Conservation (phyloP, 2,797 vertebrate genomes). For the Semaprochilodus insignis region DNA sequence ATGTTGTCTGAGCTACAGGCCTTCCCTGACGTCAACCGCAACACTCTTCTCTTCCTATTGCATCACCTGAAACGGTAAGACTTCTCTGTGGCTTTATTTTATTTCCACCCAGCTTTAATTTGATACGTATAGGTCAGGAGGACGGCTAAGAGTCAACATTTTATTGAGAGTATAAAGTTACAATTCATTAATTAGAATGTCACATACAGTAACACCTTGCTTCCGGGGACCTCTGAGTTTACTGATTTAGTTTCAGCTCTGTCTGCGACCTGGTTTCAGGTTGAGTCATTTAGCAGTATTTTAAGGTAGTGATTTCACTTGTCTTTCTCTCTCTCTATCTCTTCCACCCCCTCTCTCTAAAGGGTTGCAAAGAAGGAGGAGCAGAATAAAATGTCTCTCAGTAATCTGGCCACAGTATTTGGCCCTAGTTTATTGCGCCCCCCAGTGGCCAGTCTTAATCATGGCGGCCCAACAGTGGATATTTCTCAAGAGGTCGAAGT, state of each 20-base stretch:
- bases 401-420: constrained; percentile 82
- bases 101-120: neutral
- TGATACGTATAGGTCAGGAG: neutral
- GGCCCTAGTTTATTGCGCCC: constrained; percentile 81
- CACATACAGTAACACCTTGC: neutral
- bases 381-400: constrained; percentile 78
- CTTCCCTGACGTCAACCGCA: constrained; percentile 73
- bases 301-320: neutral
- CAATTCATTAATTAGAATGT: neutral
- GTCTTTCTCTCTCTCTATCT: neutral
- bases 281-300: neutral
- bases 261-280: neutral
- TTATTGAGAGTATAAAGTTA: neutral
- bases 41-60: constrained; percentile 80
- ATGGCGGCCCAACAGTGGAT: constrained; percentile 60
- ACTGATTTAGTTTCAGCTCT: constrained; percentile 32
- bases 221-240: neutral
- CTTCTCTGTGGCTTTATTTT: neutral
- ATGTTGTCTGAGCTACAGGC: constrained; percentile 75
- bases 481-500: constrained; percentile 80
- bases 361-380: constrained; percentile 73
- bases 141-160: neutral
- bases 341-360: neutral
- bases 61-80: constrained; percentile 77
- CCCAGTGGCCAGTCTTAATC: constrained; percentile 63